Conservation (phyloP, 2,888 invertebrate species). For the Stomorhina lunata region DNA sequence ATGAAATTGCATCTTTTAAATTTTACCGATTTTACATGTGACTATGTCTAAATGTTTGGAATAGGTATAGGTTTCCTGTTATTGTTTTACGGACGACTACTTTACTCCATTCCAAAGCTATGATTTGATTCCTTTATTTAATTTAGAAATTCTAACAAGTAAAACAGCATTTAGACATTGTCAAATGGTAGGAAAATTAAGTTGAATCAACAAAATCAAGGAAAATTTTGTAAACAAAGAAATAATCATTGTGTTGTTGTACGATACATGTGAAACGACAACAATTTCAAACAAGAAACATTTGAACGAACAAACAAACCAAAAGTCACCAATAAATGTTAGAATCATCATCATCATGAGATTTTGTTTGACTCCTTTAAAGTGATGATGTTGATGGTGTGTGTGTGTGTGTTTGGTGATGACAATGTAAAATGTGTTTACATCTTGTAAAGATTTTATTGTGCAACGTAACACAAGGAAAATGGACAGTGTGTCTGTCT, state of each 20-base stretch:
- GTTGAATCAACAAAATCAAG: constrained; percentile 53
- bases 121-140: constrained; percentile 20
- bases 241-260: constrained; percentile 11
- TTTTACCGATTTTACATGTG: constrained; percentile 12
- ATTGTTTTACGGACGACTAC: not conserved
- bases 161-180: constrained; percentile 32
- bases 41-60: not conserved
- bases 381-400: constrained; percentile 12
- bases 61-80: constrained; percentile 22
- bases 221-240: constrained; percentile 42
- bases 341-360: constrained; percentile 11
- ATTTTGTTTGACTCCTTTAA: constrained; percentile 4
- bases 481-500: not conserved
- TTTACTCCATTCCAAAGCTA: not conserved
- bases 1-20: constrained; percentile 10
- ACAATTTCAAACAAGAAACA: not conserved
- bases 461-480: not conserved
- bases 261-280: not conserved
- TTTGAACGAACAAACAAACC: not conserved
- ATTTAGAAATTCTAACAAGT: constrained; percentile 22
- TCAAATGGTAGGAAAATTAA: constrained; percentile 34
- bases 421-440: constrained; percentile 15
- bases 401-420: too few relatives aligned
- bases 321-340: constrained; percentile 29
- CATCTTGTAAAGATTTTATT: constrained; percentile 15